phyloP scores from a whole-genome alignment of 2,797 vertebrate species.

The Craterocephalus amniculus region DNA sequence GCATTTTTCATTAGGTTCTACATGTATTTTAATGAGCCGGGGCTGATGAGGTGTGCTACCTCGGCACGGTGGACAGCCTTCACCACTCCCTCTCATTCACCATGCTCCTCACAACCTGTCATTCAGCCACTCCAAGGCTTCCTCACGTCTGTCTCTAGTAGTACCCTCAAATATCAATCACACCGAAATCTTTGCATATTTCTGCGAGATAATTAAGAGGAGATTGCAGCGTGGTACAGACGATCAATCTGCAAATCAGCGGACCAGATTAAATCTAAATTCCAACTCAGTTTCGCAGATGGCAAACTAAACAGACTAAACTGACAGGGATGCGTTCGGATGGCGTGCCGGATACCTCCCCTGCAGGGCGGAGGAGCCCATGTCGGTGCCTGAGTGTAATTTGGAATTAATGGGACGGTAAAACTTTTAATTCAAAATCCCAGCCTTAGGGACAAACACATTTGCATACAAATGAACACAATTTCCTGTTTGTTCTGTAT shows the following conservation, averaged over 20 bases:
- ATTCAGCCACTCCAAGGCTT: constrained; percentile 78
- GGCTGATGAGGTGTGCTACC: constrained; percentile 69
- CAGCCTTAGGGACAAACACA: constrained; percentile 86
- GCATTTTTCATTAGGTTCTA: constrained; percentile 74
- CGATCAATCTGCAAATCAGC: constrained; percentile 82
- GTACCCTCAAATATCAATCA: constrained; percentile 81
- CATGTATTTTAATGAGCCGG: constrained; percentile 78
- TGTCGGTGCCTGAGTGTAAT: constrained; percentile 84
- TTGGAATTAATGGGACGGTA: constrained; percentile 87
- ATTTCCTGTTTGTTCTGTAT: constrained; percentile 88
- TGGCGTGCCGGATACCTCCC: constrained; percentile 64
- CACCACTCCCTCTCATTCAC: constrained; percentile 56
- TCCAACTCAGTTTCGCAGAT: constrained; percentile 74
- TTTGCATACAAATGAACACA: constrained; percentile 91
- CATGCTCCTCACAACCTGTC: constrained; percentile 68
- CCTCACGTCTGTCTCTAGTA: constrained; percentile 69
- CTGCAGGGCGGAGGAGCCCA: constrained; percentile 71
- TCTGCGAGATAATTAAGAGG: constrained; percentile 74
- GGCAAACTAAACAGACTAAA: constrained; percentile 78
- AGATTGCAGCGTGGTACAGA: constrained; percentile 69
- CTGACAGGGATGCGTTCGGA: constrained; percentile 76
- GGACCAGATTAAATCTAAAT: constrained; percentile 76
- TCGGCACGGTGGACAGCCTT: constrained; percentile 64
- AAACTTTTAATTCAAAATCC: constrained; percentile 89
- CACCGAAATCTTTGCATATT: constrained; percentile 71